Conservation (phyloP, 2,888 invertebrate species). For the Lasioglossum morio region DNA sequence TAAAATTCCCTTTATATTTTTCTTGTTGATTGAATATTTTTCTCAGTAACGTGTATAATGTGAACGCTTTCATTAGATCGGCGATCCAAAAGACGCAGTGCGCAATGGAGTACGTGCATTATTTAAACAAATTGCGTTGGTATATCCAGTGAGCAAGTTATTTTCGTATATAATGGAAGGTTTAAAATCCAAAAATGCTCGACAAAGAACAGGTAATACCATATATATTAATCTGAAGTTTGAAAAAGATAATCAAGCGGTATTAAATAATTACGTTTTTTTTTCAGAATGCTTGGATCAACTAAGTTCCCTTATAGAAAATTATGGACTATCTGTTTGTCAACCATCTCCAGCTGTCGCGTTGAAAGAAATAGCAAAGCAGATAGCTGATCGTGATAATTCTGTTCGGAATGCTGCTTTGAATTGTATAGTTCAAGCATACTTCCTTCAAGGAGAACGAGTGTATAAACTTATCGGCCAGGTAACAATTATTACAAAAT, state of each 20-base stretch:
- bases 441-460: constrained; percentile 95
- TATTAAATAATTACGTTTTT: constrained; percentile 25
- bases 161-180: constrained; percentile 97
- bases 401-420: constrained; percentile 97
- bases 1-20: constrained; percentile 76
- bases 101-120: constrained; percentile 94
- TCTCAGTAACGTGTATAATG: background rate
- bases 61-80: constrained; percentile 87
- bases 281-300: constrained; percentile 95
- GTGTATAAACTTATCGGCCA: constrained; percentile 96
- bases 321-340: constrained; percentile 93
- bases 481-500: constrained; percentile 84
- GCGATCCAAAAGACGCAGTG: constrained; percentile 98
- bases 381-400: constrained; percentile 98
- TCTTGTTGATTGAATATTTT: background rate
- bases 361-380: constrained; percentile 95
- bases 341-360: constrained; percentile 92
- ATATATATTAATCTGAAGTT: background rate
- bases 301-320: constrained; percentile 93
- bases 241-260: background rate
- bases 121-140: constrained; percentile 92
- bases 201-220: constrained; percentile 92
- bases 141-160: constrained; percentile 95
- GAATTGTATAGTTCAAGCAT: constrained; percentile 96
- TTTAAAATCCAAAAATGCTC: constrained; percentile 97